Evolutionary conservation across 2,113 vertebrate genomes (phyloP).

Genomic region (Pangasianodon gigas): DNA sequence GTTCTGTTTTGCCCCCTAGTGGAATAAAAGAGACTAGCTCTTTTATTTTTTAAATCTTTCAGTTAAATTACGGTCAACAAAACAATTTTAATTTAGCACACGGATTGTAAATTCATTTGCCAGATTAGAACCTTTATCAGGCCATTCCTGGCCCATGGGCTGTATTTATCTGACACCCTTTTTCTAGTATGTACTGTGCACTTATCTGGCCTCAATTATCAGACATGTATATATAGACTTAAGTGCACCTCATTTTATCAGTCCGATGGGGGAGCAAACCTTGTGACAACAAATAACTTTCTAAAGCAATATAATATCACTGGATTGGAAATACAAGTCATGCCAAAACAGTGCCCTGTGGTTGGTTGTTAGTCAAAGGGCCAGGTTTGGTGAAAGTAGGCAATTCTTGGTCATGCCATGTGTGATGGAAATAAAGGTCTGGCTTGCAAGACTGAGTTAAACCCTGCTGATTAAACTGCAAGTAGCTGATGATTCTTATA

Average conservation of each 20-base stretch:
- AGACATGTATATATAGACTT: conserved; percentile 1
- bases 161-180: neutral
- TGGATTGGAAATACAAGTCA: neutral
- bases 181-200: neutral
- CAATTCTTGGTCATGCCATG: neutral
- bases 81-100: neutral
- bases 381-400: neutral
- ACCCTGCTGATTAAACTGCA: neutral
- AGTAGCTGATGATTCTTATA: neutral
- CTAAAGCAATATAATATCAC: neutral
- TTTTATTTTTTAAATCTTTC: neutral
- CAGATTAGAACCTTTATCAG: neutral
- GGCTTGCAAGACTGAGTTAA: neutral
- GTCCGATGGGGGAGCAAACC: neutral
- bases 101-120: neutral
- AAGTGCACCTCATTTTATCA: neutral
- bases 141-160: neutral
- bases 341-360: neutral
- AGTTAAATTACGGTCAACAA: neutral
- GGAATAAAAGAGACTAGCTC: neutral
- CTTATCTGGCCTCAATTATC: neutral
- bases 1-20: neutral
- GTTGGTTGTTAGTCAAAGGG: neutral
- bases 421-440: neutral
- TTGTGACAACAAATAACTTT: neutral